phyloP scores from a whole-genome alignment of 2,888 invertebrate species.

The Ecliptopera silaceata region DNA sequence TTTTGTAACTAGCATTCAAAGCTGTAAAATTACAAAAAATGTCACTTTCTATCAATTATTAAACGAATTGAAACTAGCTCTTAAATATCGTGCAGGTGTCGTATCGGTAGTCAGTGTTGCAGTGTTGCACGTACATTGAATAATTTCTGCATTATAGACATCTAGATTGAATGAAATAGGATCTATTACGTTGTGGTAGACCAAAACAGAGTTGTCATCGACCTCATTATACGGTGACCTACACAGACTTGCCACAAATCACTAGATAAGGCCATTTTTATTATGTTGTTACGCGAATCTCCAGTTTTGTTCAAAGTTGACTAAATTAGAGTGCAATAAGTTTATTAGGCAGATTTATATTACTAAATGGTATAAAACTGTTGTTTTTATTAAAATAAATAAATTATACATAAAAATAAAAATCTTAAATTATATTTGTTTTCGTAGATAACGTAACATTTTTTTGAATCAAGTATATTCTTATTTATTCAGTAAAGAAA shows the following conservation, averaged over 20 bases:
- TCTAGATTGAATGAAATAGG: neutral
- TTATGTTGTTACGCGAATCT: constrained; percentile 26
- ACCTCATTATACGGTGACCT: constrained; percentile 43
- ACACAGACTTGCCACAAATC: constrained; percentile 25
- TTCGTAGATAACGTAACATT: too few relatives aligned
- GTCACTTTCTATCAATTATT: too few relatives aligned
- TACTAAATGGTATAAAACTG: constrained; percentile 13
- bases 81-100: too few relatives aligned
- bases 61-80: too few relatives aligned
- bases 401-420: too few relatives aligned
- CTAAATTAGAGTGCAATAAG: constrained; percentile 23
- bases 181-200: constrained; percentile 8
- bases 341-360: constrained; percentile 25
- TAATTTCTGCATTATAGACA: neutral
- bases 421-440: too few relatives aligned
- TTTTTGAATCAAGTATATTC: too few relatives aligned
- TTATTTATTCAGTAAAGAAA: too few relatives aligned
- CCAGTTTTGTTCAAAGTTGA: constrained; percentile 28
- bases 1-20: too few relatives aligned
- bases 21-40: too few relatives aligned
- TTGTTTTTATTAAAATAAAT: too few relatives aligned
- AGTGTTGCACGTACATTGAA: neutral
- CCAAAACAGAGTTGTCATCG: constrained; percentile 38
- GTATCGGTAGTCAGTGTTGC: too few relatives aligned
- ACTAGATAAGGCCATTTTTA: constrained; percentile 31